These are phyloP conservation scores for Sakesphorus luctuosus DNA, from an alignment of 2,113 vertebrate species.

Conservation along the genomic window DNA sequence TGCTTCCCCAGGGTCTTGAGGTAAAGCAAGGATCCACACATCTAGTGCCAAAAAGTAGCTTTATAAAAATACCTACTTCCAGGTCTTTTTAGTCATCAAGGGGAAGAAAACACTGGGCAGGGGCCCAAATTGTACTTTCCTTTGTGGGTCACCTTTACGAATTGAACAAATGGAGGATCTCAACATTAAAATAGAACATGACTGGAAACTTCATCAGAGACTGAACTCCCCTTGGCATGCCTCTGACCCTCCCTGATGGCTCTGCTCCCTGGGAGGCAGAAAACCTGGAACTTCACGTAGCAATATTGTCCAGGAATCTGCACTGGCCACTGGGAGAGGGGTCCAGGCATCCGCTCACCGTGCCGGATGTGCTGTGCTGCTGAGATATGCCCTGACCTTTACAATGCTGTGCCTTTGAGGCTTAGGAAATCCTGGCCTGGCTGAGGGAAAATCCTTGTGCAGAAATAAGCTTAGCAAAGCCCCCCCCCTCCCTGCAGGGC, in stretches of 20 bases:
- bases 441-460: background rate
- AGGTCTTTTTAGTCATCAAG: background rate
- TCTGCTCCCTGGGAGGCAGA: background rate
- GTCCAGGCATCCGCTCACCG: background rate
- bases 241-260: background rate
- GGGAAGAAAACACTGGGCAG: conserved; percentile 21
- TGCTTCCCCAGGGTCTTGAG: background rate
- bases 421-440: background rate
- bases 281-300: background rate
- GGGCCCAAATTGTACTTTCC: conserved; percentile 37
- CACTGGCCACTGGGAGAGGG: background rate
- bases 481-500: accelerated
- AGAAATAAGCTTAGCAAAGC: background rate
- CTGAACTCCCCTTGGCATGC: background rate
- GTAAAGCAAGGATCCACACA: background rate
- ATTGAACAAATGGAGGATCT: conserved; percentile 40
- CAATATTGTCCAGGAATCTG: background rate
- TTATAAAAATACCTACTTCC: conserved; percentile 26
- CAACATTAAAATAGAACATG: conserved; percentile 21
- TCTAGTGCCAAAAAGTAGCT: background rate
- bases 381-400: conserved; percentile 1
- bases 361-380: background rate
- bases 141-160: conserved; percentile 51
- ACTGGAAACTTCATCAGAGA: conserved; percentile 48
- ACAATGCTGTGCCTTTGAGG: background rate